Percentiles rank a stretch among this genome's conserved stretches.
Evolutionary conservation across 2,113 vertebrate genomes (phyloP).

Genomic region (Pelecanus crispus): DNA sequence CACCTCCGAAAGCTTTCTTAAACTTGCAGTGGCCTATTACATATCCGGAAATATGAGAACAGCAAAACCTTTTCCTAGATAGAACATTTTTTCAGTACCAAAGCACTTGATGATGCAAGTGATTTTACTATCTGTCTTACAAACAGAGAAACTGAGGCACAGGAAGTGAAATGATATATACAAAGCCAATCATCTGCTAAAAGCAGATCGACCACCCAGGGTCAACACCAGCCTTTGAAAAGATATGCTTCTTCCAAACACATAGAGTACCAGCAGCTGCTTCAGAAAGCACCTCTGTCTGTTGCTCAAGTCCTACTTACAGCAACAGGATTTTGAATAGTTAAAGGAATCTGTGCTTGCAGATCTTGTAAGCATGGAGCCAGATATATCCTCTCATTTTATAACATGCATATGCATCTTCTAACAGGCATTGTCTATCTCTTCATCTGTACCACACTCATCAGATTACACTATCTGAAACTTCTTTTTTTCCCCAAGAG

Average conservation of each 20-base stretch:
- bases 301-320: neutral
- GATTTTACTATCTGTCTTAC: neutral
- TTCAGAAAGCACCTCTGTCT: neutral
- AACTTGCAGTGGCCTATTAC: neutral
- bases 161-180: neutral
- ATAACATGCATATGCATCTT: conserved; percentile 38
- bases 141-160: neutral
- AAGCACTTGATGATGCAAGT: neutral
- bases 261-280: neutral
- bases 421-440: conserved; percentile 43
- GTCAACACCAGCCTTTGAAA: neutral
- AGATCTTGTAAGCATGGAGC: neutral
- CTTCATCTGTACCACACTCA: conserved; percentile 48
- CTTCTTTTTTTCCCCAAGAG: conserved; percentile 18
- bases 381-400: neutral
- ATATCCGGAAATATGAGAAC: neutral
- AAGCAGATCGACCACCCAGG: neutral
- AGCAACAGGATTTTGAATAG: neutral
- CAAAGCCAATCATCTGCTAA: neutral
- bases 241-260: neutral
- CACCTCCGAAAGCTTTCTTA: neutral
- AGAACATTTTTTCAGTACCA: neutral
- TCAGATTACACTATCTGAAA: conserved; percentile 52
- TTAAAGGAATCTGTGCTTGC: neutral
- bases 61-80: neutral